phyloP scores from a whole-genome alignment of 2,888 invertebrate species.

The Yponomeuta cagnagella region DNA sequence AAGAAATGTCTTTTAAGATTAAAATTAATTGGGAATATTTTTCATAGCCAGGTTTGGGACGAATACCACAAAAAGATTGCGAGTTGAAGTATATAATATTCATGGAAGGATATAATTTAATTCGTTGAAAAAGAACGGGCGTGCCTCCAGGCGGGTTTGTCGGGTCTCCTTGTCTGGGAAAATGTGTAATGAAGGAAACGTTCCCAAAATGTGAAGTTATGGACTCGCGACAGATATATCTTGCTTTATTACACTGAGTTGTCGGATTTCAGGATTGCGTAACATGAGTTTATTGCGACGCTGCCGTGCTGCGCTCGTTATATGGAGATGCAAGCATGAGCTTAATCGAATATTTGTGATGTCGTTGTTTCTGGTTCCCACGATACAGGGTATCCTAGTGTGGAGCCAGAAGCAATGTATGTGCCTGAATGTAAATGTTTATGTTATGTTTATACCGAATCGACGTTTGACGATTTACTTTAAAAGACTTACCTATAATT shows the following conservation, averaged over 20 bases:
- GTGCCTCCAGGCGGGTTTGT: constrained; percentile 26
- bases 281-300: constrained; percentile 15
- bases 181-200: constrained; percentile 61
- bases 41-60: neutral
- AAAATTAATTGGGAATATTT: constrained; percentile 9
- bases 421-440: too few relatives aligned
- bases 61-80: constrained; percentile 56
- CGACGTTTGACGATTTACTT: too few relatives aligned
- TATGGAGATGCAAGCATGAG: too few relatives aligned
- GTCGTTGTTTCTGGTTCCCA: too few relatives aligned
- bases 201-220: constrained; percentile 59
- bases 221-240: constrained; percentile 44
- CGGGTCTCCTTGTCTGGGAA: constrained; percentile 56
- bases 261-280: constrained; percentile 24
- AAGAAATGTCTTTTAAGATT: neutral
- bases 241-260: constrained; percentile 33
- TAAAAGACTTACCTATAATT: too few relatives aligned
- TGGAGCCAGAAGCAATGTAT: too few relatives aligned
- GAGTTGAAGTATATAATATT: constrained; percentile 56
- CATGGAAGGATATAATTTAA: constrained; percentile 72
- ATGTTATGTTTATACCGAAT: too few relatives aligned
- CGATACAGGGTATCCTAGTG: too few relatives aligned
- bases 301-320: constrained; percentile 13
- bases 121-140: constrained; percentile 54
- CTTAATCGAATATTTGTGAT: too few relatives aligned